phyloP scores from a whole-genome alignment of 2,797 vertebrate genomes.

The Gephyroberyx darwinii region DNA sequence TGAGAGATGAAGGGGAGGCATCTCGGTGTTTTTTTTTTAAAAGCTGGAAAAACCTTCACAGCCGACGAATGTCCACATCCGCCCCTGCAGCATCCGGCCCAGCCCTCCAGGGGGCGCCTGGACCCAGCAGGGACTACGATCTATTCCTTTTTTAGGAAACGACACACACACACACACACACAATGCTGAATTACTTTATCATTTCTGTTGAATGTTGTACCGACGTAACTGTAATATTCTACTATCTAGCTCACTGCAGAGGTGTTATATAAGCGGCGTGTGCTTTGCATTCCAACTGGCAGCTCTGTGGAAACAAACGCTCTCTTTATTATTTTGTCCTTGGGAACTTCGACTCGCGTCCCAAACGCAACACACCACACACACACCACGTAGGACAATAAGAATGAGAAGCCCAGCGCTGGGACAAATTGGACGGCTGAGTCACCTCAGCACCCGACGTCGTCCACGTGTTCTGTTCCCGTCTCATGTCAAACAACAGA shows the following conservation, averaged over 20 bases:
- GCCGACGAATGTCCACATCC: constrained; percentile 76
- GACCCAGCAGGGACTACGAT: constrained; percentile 42
- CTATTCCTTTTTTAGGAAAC: constrained; percentile 53
- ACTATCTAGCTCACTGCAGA: constrained; percentile 73
- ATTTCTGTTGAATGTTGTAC: constrained; percentile 75
- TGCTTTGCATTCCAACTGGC: constrained; percentile 73
- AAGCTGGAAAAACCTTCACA: constrained; percentile 67
- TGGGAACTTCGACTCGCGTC: constrained; percentile 50
- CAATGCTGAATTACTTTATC: constrained; percentile 60
- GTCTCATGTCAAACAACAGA: constrained; percentile 57
- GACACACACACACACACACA: constrained; percentile 42
- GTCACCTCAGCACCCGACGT: constrained; percentile 45
- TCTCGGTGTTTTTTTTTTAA: constrained; percentile 38
- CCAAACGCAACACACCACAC: neutral
- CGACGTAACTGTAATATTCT: constrained; percentile 71
- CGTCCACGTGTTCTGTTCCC: constrained; percentile 30
- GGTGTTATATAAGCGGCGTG: constrained; percentile 66
- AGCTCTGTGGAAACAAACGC: constrained; percentile 67
- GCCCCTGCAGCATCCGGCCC: constrained; percentile 21
- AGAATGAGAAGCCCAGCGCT: constrained; percentile 1
- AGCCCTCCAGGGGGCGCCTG: constrained; percentile 16
- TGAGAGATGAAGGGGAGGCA: constrained; percentile 59
- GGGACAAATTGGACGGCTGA: constrained; percentile 26
- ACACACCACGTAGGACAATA: constrained; percentile 18
- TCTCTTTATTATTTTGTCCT: constrained; percentile 46